Percentiles rank a stretch among this genome's conserved stretches.
These are phyloP conservation scores for Hydropsyche betteni DNA, from an alignment of 2,888 invertebrate genomes.

Conservation along the genomic window DNA sequence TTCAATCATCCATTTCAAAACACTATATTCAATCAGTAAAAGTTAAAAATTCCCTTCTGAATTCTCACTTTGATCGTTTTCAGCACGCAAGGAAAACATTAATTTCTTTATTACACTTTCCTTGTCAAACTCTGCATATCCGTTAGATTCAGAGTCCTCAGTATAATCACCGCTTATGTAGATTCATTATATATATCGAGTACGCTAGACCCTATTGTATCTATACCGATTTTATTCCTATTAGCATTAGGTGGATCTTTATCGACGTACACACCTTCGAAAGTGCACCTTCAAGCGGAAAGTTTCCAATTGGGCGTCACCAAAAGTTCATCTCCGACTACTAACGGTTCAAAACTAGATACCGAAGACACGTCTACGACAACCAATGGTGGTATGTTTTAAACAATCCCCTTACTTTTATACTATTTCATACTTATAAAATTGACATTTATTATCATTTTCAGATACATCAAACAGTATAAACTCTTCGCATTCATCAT, in stretches of 20 bases:
- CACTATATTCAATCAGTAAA: neutral
- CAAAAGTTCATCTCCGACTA: constrained; percentile 61
- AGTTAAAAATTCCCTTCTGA: neutral
- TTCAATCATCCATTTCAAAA: neutral
- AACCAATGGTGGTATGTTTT: constrained; percentile 46
- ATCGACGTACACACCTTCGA: constrained; percentile 85
- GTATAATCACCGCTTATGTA: constrained; percentile 34
- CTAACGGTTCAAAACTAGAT: constrained; percentile 43
- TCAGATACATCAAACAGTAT: constrained; percentile 5
- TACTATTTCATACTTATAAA: neutral
- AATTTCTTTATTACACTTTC: constrained; percentile 45
- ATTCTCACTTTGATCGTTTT: constrained; percentile 31
- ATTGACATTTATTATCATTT: neutral
- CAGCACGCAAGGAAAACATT: constrained; percentile 42
- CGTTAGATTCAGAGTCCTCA: constrained; percentile 48
- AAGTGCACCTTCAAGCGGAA: constrained; percentile 70
- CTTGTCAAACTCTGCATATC: constrained; percentile 42
- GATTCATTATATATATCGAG: neutral
- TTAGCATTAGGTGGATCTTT: constrained; percentile 76
- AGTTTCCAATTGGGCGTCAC: constrained; percentile 84
- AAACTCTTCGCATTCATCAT: neutral
- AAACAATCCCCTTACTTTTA: too few relatives aligned
- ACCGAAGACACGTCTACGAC: constrained; percentile 22
- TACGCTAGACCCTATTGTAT: neutral
- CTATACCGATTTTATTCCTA: constrained; percentile 55